These are phyloP conservation scores for Amphiprion percula DNA, from an alignment of 2,113 vertebrate genomes.

Conservation along the genomic window DNA sequence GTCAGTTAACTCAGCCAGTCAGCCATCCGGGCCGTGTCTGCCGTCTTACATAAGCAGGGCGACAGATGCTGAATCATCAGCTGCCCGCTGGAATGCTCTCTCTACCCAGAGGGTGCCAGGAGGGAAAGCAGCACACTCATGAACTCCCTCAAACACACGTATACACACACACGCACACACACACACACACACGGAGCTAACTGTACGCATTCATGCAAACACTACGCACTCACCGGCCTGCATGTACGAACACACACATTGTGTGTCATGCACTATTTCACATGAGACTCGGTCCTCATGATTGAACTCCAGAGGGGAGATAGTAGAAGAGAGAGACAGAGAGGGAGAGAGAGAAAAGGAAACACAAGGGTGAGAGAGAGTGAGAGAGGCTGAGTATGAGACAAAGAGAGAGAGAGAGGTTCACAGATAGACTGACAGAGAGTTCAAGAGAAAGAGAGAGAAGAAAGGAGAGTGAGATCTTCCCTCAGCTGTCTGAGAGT, in stretches of 20 bases:
- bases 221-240: conserved; percentile 18
- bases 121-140: conserved; percentile 63
- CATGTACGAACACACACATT: conserved; percentile 33
- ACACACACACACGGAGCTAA: conserved; percentile 22
- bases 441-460: conserved; percentile 64
- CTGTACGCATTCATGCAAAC: conserved; percentile 60
- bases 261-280: conserved; percentile 73
- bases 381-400: conserved; percentile 26
- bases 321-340: conserved; percentile 24
- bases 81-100: conserved; percentile 78
- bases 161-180: conserved; percentile 11
- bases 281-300: conserved; percentile 62
- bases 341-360: conserved; percentile 9
- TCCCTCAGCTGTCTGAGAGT: conserved; percentile 71
- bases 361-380: conserved; percentile 2
- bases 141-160: conserved; percentile 18
- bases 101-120: conserved; percentile 78
- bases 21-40: conserved; percentile 65
- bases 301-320: conserved; percentile 62
- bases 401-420: conserved; percentile 29
- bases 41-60: conserved; percentile 78
- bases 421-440: conserved; percentile 63
- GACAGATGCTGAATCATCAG: conserved; percentile 87
- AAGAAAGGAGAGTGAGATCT: conserved; percentile 71
- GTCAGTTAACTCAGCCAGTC: conserved; percentile 60